Conservation (phyloP, 2,113 vertebrate genomes). For the Agapornis roseicollis region DNA sequence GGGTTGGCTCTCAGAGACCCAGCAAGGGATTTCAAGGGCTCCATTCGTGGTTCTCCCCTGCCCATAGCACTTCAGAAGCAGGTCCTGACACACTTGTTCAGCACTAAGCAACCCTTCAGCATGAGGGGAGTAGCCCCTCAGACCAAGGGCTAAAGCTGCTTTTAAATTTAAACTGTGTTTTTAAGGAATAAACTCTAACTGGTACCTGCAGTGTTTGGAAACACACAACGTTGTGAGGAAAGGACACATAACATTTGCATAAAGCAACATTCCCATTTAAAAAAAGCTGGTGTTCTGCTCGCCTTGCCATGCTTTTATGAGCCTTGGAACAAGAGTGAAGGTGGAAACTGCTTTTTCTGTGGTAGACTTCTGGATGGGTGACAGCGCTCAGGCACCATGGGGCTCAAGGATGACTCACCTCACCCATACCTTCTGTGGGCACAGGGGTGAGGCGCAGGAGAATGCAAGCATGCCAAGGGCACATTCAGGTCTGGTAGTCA, state of each 20-base stretch:
- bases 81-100: not conserved
- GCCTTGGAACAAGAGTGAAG: not conserved
- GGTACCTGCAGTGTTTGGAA: not conserved
- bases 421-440: not conserved
- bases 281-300: not conserved
- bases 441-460: not conserved
- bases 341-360: not conserved
- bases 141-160: not conserved
- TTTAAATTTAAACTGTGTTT: not conserved
- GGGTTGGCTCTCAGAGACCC: not conserved
- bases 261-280: not conserved
- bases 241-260: not conserved
- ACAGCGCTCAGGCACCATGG: not conserved
- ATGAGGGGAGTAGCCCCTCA: not conserved
- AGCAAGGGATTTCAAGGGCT: not conserved
- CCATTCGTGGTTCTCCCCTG: not conserved
- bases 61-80: not conserved
- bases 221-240: not conserved
- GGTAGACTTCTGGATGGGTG: not conserved
- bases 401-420: not conserved
- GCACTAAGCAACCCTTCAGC: not conserved
- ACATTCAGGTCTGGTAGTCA: not conserved
- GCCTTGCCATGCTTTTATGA: not conserved
- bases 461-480: not conserved
- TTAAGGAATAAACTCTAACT: not conserved